Base-by-base conservation (phyloP, 2,888 invertebrate species). In the Zelleria hepariella region DNA sequence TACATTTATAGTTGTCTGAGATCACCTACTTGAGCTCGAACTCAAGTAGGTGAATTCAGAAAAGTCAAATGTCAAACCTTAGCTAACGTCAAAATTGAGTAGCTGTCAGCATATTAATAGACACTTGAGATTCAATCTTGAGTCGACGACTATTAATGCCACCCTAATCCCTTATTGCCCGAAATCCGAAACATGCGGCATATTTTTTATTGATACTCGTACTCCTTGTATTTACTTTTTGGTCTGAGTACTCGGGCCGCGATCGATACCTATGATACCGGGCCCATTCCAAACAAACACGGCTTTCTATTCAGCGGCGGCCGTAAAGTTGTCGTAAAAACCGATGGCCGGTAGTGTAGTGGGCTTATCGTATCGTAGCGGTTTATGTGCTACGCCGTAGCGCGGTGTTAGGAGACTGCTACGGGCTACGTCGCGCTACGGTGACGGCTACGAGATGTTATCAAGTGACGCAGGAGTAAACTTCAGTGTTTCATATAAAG, bases 181-280 rank as follows among this genome's bases (percentile, higher is more conserved):
- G n/a, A n/a, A n/a, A 56, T 56, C 59, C 48, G 49, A 52, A 55
- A 55, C 47, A 32, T 61, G 57, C 48, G 52, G 42, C n/a, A n/a
- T n/a, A n/a, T n/a, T n/a, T n/a, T n/a, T n/a, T n/a, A n/a, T n/a
- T n/a, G n/a, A n/a, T n/a, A n/a, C n/a, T n/a, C n/a, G n/a, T n/a
- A n/a, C n/a, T n/a, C n/a, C n/a, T 21, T 49, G 21, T 49, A n/a
- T 49, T 49, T 49, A 20, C 18, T 18, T n/a, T 20, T 4, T 20
- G 18, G 8, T n/a, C 49, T 7, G 18, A 18, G 2, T 49, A 32
- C 32, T 15, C 0, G 32, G 32, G 15, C 15, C 15, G 10, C 32
- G 32, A 15, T 42, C 32, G 32, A 42, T 10, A 15, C 15, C 32
- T 10, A 42, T 42, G 32, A 42, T 15, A 42, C 32, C 15, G 32